Conservation (phyloP, 2,113 vertebrate genomes). For the Coregonus clupeaformis region DNA sequence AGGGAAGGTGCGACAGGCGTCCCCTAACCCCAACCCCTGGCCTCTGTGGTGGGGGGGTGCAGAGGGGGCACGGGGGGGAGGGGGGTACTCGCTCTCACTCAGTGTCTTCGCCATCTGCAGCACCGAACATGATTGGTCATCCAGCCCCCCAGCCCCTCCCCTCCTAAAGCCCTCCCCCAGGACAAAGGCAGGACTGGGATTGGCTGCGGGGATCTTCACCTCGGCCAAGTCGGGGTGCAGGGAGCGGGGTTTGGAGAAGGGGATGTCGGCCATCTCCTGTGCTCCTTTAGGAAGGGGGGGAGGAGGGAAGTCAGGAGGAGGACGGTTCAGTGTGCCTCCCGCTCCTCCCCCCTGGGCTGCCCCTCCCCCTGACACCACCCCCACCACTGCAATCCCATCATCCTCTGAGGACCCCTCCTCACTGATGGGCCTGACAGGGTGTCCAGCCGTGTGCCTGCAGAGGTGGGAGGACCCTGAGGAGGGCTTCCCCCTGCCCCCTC, state of each 20-base stretch:
- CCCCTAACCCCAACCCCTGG: conserved; percentile 56
- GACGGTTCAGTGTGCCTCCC: conserved; percentile 76
- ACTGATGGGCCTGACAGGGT: conserved; percentile 59
- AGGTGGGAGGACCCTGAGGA: conserved; percentile 39
- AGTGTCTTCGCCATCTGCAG: conserved; percentile 95
- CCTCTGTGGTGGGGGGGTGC: conserved; percentile 58
- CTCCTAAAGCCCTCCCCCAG: conserved; percentile 67
- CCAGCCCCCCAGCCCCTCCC: conserved; percentile 53
- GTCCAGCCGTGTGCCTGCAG: conserved; percentile 61
- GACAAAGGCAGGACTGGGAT: conserved; percentile 21
- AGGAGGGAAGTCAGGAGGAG: conserved; percentile 84
- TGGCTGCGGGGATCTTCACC: conserved; percentile 60
- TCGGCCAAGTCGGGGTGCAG: conserved; percentile 72
- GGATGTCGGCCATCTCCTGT: conserved; percentile 67
- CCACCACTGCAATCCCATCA: conserved; percentile 58
- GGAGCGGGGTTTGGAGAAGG: conserved; percentile 67
- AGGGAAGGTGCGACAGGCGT: conserved; percentile 82
- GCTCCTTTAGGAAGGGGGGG: conserved; percentile 83
- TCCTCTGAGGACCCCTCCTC: conserved; percentile 87
- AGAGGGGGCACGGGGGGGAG: conserved; percentile 62
- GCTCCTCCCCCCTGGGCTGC: conserved; percentile 48
- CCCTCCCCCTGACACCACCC: conserved; percentile 22
- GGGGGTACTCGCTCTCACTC: conserved; percentile 87
- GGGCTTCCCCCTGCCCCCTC: conserved; percentile 70
- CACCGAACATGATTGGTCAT: conserved; percentile 93